Percentiles rank a stretch among this genome's conserved stretches.
Evolutionary conservation across 2,113 vertebrate genomes (phyloP).

Genomic region (Trochalopteron elliotii): DNA sequence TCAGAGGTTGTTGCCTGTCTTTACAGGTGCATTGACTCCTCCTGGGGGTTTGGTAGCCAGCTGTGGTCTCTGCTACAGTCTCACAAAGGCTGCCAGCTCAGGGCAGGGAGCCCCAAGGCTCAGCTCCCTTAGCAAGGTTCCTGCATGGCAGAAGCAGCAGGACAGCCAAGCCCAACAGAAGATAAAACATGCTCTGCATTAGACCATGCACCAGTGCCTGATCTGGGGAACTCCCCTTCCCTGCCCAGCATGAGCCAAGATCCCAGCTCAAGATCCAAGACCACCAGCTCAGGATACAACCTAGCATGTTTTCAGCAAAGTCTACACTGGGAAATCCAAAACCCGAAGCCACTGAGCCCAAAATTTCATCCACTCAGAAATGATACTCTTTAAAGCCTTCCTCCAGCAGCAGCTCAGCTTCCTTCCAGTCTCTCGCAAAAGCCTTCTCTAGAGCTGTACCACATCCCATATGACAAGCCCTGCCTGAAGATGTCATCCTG

Average conservation of each 20-base stretch:
- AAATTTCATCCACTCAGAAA: not conserved
- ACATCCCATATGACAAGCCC: not conserved
- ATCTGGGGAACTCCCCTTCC: not conserved
- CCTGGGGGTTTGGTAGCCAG: not conserved
- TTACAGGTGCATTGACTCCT: not conserved
- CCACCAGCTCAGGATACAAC: not conserved
- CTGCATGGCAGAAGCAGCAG: not conserved
- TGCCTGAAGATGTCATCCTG: not conserved
- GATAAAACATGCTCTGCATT: not conserved
- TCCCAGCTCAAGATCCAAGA: not conserved
- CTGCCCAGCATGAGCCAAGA: not conserved
- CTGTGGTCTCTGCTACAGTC: not conserved
- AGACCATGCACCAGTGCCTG: too few relatives aligned
- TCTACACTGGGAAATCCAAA: not conserved
- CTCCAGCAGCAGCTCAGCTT: not conserved
- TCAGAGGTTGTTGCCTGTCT: rapidly evolving
- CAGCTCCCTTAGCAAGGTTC: not conserved
- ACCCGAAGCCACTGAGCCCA: rapidly evolving
- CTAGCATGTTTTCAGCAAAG: not conserved
- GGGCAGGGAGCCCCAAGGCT: not conserved
- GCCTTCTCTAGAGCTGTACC: not conserved
- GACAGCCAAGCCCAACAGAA: not conserved
- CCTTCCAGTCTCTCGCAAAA: not conserved
- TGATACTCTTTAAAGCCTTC: rapidly evolving
- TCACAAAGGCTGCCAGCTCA: not conserved